Base-by-base conservation (phyloP, 1,140 invertebrate genomes). In the Drosophila nigromelanica region DNA sequence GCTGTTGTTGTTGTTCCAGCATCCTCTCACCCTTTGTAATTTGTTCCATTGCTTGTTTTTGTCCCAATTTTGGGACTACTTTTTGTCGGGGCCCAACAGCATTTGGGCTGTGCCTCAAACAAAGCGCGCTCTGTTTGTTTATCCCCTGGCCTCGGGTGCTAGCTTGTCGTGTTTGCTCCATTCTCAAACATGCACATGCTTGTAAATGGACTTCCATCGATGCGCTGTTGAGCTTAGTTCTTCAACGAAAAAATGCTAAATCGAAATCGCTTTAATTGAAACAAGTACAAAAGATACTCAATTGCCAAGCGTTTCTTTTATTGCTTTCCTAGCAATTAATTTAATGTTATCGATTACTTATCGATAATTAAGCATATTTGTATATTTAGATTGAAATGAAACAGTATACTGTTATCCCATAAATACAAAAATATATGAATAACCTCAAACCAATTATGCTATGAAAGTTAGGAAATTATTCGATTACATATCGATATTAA, bases 1-100 rank as follows among this genome's bases (percentile, higher is more conserved):
- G 54, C 76, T 76, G 74, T 73, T 55, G 64, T 61, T 76, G 63
- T 76, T 73, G 73, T 61, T 56, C 58, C 58, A 48, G 12, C 21
- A 24, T n/a, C 45, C 40, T 18, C 45, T 56, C 54, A 35, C 30
- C 27, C 48, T 51, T n/a, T 51, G 48, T 11, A 15, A 30, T 51
- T 51, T 52, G 50, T 52, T 33, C 14, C 3, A 27, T 50, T 27
- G 48, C n/a, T 47, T 47, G 52, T 18, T 54, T 48, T 27, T 24
- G n/a, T 2, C 42, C 18, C 35, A n/a, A 33, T 47, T 27, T 37
- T 12, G 37, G 37, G 37, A 4, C 21, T 30, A 68, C 64, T 35
- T 27, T 60, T 64, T n/a, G n/a, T 54, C 27, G n/a, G 12, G 1
- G n/a, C 6, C n/a, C 61, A 71, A 71, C 61, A 71, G 37, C 52